Evolutionary conservation across 2,113 vertebrate species (phyloP).

Genomic region (Odocoileus virginianus): DNA sequence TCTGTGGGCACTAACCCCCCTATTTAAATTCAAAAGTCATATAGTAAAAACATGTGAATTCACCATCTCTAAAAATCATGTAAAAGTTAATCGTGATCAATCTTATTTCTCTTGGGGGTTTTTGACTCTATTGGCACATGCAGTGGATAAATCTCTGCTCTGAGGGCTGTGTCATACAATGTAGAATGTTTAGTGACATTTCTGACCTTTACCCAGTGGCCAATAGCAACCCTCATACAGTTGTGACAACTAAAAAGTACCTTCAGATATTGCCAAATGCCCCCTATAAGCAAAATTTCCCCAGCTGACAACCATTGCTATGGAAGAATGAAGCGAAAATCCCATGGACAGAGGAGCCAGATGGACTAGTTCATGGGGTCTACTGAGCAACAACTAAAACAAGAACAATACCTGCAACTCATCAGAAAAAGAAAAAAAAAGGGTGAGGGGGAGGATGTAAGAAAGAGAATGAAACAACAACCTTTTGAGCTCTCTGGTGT

Average conservation of each 20-base stretch:
- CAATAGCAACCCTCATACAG: not conserved
- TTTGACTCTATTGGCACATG: not conserved
- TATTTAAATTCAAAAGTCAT: conserved; percentile 2
- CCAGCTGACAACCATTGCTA: not conserved
- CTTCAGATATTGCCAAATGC: not conserved
- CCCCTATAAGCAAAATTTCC: not conserved
- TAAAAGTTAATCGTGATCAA: not conserved
- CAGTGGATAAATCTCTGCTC: not conserved
- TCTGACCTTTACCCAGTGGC: not conserved
- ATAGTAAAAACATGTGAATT: not conserved
- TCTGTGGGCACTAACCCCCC: not conserved
- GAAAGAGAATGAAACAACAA: not conserved
- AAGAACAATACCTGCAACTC: not conserved
- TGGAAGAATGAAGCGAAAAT: not conserved
- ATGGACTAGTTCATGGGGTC: not conserved
- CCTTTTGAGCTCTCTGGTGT: not conserved
- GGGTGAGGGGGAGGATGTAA: not conserved
- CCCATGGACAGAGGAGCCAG: not conserved
- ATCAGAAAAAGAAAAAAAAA: not conserved
- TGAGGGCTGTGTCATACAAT: not conserved
- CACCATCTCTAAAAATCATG: not conserved
- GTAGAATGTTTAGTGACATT: not conserved
- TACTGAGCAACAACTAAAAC: not conserved
- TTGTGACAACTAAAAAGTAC: not conserved
- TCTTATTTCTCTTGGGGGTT: not conserved